A percentile compares a stretch with the other conserved stretches of the same genome.
Conservation (phyloP, 1,140 invertebrate species). For the Calephelis nemesis region DNA sequence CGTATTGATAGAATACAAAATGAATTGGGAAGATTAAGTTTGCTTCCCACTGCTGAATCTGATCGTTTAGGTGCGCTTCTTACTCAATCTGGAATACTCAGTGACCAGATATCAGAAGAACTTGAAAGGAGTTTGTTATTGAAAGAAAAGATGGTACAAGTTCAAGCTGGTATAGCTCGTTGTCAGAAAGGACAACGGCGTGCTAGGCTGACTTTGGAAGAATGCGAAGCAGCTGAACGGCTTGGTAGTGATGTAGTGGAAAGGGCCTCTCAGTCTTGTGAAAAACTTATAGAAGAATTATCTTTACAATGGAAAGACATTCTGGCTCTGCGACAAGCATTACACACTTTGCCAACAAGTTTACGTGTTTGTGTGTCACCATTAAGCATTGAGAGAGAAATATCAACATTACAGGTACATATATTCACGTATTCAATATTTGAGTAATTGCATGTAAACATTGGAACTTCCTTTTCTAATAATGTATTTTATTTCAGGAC, state of each 20-base stretch:
- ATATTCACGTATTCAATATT: not conserved
- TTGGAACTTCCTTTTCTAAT: not conserved
- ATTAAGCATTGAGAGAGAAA: slow-evolving; percentile 85
- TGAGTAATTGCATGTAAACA: not conserved
- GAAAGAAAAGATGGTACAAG: slow-evolving; percentile 84
- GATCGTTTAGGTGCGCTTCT: slow-evolving; percentile 87
- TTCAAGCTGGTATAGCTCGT: slow-evolving; percentile 84
- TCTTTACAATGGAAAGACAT: slow-evolving; percentile 86
- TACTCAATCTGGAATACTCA: slow-evolving; percentile 83
- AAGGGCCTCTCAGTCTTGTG: slow-evolving; percentile 84
- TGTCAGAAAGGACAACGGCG: slow-evolving; percentile 84
- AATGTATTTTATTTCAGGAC: slow-evolving; percentile 74
- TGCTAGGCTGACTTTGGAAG: slow-evolving; percentile 82
- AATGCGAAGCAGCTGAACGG: slow-evolving; percentile 85
- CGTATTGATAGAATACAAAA: slow-evolving; percentile 88
- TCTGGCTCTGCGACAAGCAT: slow-evolving; percentile 84
- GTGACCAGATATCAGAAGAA: slow-evolving; percentile 86
- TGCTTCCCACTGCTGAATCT: slow-evolving; percentile 85
- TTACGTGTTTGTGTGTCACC: slow-evolving; percentile 87
- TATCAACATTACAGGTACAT: slow-evolving; percentile 81
- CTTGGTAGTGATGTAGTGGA: slow-evolving; percentile 86
- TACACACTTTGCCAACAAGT: slow-evolving; percentile 87
- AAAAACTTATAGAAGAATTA: slow-evolving; percentile 83
- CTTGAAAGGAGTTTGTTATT: slow-evolving; percentile 85
- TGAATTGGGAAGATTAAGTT: slow-evolving; percentile 86